Evolutionary conservation across 2,888 invertebrate genomes (phyloP), one percentile per base, ranked within the genome.

Genomic region (Scaptomyza reducta): DNA sequence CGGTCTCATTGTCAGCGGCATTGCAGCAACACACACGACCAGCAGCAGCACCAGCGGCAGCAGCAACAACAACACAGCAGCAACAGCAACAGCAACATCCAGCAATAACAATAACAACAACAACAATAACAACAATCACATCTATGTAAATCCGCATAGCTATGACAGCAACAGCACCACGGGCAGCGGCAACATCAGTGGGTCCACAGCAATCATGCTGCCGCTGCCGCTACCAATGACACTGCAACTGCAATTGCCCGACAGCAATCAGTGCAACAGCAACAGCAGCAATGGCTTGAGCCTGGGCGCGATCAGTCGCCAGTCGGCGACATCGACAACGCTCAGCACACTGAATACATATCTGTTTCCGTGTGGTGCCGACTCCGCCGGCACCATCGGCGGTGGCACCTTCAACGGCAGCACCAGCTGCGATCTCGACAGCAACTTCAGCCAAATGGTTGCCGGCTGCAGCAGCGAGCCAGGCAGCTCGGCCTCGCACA

Each of bases 401-500:
- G 89, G 82, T 13, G 73, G 84, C 55, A 88, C 87, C 6, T 77
- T 88, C 55, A 85, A 87, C 35, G 90, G 90, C 70, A 90, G 88
- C 72, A 77, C 79, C 65, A 90, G 91, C 53, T 90, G 89, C 62
- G 91, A 91, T 57, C 80, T 91, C 58, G 91, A 91, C 65, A 91
- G 90, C 77, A 91, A 91, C 44, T 91, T 91, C 45, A 91, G 91
- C 58, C 91, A 90, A 64, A 90, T 91, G 89, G 91, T 91, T 10
- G 91, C 89, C 25, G 91, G 89, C 59, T 40, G 84, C 81, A 40
- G 40, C 47, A 77, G 75, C 14, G 79, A 70, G 2, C 77, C 50
- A 6, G 79, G 79, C 67, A 83, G 87, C 56, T 74, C 72, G 1
- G 42, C 64, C 1, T 62, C 58, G 0, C 74, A 72, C 22, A 79